Conservation (phyloP, 2,797 vertebrate species). For the Gadopsis bispinosus region DNA sequence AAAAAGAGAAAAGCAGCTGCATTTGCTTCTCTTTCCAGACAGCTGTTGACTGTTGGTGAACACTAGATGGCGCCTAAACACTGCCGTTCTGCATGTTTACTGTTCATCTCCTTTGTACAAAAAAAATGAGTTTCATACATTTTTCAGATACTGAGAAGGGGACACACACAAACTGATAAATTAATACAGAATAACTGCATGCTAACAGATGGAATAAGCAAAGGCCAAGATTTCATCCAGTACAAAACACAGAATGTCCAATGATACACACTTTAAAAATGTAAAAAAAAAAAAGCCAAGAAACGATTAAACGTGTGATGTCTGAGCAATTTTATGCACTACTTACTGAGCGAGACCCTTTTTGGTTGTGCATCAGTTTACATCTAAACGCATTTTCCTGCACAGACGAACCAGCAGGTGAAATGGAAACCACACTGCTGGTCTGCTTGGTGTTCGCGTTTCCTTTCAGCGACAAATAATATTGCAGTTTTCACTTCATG, state of each 20-base stretch:
- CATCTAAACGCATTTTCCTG: background rate
- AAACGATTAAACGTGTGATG: background rate
- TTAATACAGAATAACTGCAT: slow-evolving; percentile 30
- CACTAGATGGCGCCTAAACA: slow-evolving; percentile 58
- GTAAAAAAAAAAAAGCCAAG: background rate
- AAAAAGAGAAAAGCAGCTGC: background rate
- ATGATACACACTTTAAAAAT: too few species aligned
- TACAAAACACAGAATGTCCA: background rate
- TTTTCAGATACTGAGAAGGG: slow-evolving; percentile 24
- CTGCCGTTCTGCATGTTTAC: slow-evolving; percentile 53
- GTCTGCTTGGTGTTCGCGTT: slow-evolving; percentile 31
- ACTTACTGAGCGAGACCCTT: background rate
- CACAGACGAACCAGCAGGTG: slow-evolving; percentile 19
- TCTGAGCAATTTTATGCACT: background rate
- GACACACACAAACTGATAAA: background rate
- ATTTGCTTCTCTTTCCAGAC: background rate
- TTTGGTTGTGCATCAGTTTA: background rate
- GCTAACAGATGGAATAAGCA: background rate
- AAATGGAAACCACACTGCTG: slow-evolving; percentile 11
- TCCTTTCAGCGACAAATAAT: background rate
- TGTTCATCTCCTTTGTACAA: slow-evolving; percentile 26
- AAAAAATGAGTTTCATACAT: slow-evolving; percentile 41
- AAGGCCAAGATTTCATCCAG: background rate
- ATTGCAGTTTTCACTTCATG: slow-evolving; percentile 48
- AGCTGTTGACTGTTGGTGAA: slow-evolving; percentile 4